Conservation (phyloP, 2,113 vertebrate genomes). For the Paedocypris sp. region DNA sequence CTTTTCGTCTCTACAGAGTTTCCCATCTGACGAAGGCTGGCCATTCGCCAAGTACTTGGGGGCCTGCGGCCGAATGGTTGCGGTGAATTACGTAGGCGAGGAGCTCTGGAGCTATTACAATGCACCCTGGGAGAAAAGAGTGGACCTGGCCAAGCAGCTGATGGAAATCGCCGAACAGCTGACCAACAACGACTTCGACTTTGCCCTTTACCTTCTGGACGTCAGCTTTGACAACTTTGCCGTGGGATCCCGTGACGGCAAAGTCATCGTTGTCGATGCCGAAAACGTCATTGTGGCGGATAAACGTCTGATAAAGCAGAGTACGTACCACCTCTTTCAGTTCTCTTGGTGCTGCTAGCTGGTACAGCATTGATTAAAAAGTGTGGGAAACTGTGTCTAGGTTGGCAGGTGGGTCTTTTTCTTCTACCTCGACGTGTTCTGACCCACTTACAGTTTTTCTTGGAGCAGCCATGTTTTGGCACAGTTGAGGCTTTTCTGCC, state of each 20-base stretch:
- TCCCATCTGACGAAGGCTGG: slow-evolving; percentile 97
- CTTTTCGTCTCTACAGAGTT: slow-evolving; percentile 66
- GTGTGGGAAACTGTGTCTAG: not conserved
- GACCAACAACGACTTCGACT: slow-evolving; percentile 98
- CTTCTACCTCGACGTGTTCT: not conserved
- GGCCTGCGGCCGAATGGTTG: slow-evolving; percentile 92
- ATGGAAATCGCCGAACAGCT: slow-evolving; percentile 98
- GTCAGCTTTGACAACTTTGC: slow-evolving; percentile 99
- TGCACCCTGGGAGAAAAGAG: slow-evolving; percentile 89
- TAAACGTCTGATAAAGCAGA: slow-evolving; percentile 93
- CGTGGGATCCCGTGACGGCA: slow-evolving; percentile 89
- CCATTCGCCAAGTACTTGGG: slow-evolving; percentile 96
- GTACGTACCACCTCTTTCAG: slow-evolving; percentile 61
- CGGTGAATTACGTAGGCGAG: slow-evolving; percentile 94
- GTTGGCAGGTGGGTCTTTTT: not conserved
- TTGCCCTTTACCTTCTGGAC: slow-evolving; percentile 96
- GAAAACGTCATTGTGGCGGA: slow-evolving; percentile 97
- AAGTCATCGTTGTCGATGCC: slow-evolving; percentile 95
- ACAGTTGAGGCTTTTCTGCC: not conserved
- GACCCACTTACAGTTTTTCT: slow-evolving; percentile 15
- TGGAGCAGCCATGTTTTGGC: not conserved
- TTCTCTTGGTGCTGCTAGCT: not conserved
- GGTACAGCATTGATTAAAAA: not conserved
- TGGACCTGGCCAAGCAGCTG: slow-evolving; percentile 88
- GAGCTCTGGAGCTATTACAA: slow-evolving; percentile 97